Percentiles rank a stretch among this genome's conserved stretches.
Evolutionary conservation across 2,113 vertebrate genomes (phyloP).

Genomic region (Petrocephalus zakoni): DNA sequence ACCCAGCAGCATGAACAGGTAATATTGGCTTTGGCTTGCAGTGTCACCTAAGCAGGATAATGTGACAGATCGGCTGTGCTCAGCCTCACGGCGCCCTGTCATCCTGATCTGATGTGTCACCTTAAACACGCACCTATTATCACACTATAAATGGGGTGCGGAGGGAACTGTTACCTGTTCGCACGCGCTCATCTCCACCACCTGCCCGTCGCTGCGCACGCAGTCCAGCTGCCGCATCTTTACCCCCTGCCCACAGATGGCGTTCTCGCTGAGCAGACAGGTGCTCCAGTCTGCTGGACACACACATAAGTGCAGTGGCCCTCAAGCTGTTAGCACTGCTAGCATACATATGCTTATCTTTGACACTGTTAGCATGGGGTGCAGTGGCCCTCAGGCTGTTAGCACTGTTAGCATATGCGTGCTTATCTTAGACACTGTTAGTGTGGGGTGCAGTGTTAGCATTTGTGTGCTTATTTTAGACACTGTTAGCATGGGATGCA

Average conservation of each 20-base stretch:
- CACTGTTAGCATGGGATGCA: too few species aligned
- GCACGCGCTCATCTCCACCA: slow-evolving; percentile 62
- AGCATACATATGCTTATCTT: too few species aligned
- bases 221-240: slow-evolving; percentile 78
- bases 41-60: background rate
- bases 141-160: background rate
- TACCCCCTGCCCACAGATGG: slow-evolving; percentile 74
- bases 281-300: slow-evolving; percentile 80
- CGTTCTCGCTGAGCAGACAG: slow-evolving; percentile 80
- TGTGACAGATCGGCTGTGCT: background rate
- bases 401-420: background rate
- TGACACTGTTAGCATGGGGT: background rate
- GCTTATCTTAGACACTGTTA: background rate
- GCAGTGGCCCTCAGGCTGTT: too few species aligned
- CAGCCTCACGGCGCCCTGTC: background rate
- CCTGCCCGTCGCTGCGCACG: slow-evolving; percentile 73
- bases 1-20: background rate
- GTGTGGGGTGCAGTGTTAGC: too few species aligned
- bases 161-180: slow-evolving; percentile 60
- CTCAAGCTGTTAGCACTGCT: too few species aligned
- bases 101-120: background rate
- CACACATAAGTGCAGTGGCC: background rate
- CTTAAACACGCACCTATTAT: background rate
- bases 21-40: background rate
- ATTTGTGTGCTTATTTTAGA: slow-evolving; percentile 43